Evolutionary conservation across 2,797 vertebrate genomes (phyloP).

Genomic region (Hybognathus amarus): DNA sequence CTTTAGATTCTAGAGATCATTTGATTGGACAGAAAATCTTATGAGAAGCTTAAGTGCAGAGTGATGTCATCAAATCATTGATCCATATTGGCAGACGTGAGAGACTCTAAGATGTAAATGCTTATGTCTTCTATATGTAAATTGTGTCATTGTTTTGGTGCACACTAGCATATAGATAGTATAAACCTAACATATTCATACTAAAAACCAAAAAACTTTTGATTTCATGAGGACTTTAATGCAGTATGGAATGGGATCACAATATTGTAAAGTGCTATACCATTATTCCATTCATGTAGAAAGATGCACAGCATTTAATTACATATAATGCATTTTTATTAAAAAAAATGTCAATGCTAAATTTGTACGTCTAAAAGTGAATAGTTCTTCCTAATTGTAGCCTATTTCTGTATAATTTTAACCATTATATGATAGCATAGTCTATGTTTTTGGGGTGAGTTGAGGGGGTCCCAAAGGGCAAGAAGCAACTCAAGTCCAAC

Average conservation of each 20-base stretch:
- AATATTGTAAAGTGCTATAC: neutral
- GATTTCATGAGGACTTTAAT: neutral
- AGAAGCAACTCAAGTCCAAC: constrained; percentile 19
- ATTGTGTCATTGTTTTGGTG: too few species aligned
- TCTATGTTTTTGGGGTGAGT: neutral
- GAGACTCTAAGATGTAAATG: too few species aligned
- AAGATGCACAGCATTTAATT: neutral
- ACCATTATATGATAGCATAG: neutral
- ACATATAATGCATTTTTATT: neutral
- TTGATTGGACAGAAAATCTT: too few species aligned
- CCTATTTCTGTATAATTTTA: neutral
- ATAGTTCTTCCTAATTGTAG: neutral
- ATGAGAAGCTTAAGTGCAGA: too few species aligned
- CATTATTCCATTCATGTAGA: neutral
- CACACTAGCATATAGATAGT: too few species aligned
- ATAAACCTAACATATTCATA: too few species aligned
- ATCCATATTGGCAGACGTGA: too few species aligned
- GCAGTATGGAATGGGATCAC: neutral
- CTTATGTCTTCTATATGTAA: too few species aligned
- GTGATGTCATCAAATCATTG: too few species aligned
- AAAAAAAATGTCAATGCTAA: neutral
- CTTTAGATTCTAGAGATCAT: too few species aligned
- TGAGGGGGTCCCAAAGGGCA: constrained; percentile 3
- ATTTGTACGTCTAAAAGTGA: neutral
- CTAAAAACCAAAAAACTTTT: too few species aligned